Evolutionary conservation across 2,888 invertebrate genomes (phyloP), one percentile per base, ranked within the genome.

Genomic region (Galerucella calmariensis): DNA sequence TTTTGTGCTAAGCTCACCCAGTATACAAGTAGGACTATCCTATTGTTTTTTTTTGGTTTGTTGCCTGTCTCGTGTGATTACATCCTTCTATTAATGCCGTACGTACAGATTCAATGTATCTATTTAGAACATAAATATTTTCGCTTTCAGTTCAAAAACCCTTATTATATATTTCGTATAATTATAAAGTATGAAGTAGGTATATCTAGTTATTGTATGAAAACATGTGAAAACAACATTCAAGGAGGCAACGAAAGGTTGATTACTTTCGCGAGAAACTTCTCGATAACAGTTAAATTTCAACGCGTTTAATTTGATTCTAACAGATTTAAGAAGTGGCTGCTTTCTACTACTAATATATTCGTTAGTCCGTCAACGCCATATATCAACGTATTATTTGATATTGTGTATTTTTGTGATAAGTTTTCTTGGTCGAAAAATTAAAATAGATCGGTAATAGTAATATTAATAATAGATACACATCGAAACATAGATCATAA

Each of bases 221-320:
- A 72, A 69, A 69, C 48, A 74, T 58, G 67, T 56, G 74, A 72
- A 75, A 75, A 75, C 75, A 67, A 70, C 67, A 41, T 68, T 53
- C 68, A 71, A 70, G 74, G 75, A 71, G 74, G 75, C 76, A 79
- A 70, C 77, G 80, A 80, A 81, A 81, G 78, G 75, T 80, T 81
- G 79, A 80, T 80, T 76, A 71, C 70, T 27, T 71, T 70, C 59
- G 65, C 72, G 56, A 80, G 77, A 73, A 75, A 70, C 70, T n/a
- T 62, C 48, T 69, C 74, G 81, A 77, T 74, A 81, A 83, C 81
- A 81, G 79, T 78, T 74, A 73, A 74, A 75, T 79, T 78, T 83
- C 83, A 80, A 78, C 83, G 79, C 80, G 72, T 78, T 81, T 81
- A 80, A 82, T 82, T 82, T 79, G 79, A 76, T 78, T 76, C 73